Conservation (phyloP, 2,113 vertebrate genomes). For the Sturnira hondurensis region DNA sequence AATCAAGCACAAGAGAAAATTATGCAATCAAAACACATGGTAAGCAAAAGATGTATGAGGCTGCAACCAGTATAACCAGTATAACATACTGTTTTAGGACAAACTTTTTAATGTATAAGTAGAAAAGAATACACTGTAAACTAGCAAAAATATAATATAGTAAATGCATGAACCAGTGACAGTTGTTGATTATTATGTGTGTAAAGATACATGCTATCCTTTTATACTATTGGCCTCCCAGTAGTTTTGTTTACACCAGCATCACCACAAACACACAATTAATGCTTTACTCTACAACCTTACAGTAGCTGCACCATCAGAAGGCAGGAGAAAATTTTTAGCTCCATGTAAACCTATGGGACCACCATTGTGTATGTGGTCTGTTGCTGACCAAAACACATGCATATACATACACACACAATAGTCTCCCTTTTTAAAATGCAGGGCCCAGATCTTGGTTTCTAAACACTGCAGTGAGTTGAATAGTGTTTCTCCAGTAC, state of each 20-base stretch:
- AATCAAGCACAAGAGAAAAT: neutral
- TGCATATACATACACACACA: neutral
- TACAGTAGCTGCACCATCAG: neutral
- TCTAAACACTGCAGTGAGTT: neutral
- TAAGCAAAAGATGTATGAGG: neutral
- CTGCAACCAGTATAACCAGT: neutral
- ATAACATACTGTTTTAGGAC: neutral
- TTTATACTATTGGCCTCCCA: no score
- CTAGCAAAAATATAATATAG: neutral
- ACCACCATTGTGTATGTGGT: no score
- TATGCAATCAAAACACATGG: neutral
- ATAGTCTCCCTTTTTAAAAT: neutral
- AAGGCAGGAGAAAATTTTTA: neutral
- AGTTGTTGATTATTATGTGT: neutral
- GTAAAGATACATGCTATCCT: neutral
- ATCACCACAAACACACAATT: neutral
- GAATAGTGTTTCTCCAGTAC: neutral
- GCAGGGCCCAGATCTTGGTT: neutral
- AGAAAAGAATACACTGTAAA: neutral
- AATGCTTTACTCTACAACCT: neutral
- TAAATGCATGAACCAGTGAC: neutral
- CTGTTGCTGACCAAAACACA: neutral
- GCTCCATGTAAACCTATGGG: neutral
- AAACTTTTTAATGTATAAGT: neutral
- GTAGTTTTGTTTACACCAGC: neutral